Percentiles rank a stretch among this genome's conserved stretches.
Evolutionary conservation across 2,113 vertebrate genomes (phyloP).

Genomic region (Rhinolophus sinicus): DNA sequence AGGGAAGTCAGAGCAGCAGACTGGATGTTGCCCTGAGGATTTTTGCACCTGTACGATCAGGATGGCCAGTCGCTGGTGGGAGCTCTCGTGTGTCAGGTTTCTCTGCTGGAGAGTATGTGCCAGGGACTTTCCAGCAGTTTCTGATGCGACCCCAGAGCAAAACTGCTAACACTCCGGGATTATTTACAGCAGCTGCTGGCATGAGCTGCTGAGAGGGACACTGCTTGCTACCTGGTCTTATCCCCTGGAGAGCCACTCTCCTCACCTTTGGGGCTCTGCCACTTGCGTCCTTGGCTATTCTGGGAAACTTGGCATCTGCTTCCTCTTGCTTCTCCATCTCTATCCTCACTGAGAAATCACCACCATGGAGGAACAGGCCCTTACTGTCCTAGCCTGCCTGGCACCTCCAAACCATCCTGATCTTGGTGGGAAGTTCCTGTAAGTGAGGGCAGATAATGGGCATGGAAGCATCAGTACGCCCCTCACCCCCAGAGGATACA

Average conservation of each 20-base stretch:
- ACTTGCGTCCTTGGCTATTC: not conserved
- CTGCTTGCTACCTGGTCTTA: not conserved
- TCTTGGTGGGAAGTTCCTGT: not conserved
- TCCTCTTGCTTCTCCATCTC: constrained; percentile 40
- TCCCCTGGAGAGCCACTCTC: not conserved
- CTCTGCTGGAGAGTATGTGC: constrained; percentile 11
- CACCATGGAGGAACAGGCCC: not conserved
- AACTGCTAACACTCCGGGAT: not conserved
- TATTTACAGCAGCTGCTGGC: not conserved
- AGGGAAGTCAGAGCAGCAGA: not conserved
- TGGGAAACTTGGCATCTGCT: not conserved
- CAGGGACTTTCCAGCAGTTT: constrained; percentile 16
- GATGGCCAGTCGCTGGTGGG: not conserved
- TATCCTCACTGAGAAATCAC: not conserved
- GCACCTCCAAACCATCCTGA: not conserved
- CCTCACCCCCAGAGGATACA: too few species aligned
- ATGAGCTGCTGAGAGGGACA: not conserved
- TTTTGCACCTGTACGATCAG: constrained; percentile 15
- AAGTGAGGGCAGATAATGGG: not conserved
- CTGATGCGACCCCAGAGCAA: constrained; percentile 16
- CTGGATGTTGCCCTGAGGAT: not conserved
- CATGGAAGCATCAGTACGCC: not conserved
- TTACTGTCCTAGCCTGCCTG: not conserved
- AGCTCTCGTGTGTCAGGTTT: constrained; percentile 52
- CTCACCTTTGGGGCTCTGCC: not conserved